Evolutionary conservation across 2,113 vertebrate species (phyloP).

Genomic region (Leucopternis melanops): DNA sequence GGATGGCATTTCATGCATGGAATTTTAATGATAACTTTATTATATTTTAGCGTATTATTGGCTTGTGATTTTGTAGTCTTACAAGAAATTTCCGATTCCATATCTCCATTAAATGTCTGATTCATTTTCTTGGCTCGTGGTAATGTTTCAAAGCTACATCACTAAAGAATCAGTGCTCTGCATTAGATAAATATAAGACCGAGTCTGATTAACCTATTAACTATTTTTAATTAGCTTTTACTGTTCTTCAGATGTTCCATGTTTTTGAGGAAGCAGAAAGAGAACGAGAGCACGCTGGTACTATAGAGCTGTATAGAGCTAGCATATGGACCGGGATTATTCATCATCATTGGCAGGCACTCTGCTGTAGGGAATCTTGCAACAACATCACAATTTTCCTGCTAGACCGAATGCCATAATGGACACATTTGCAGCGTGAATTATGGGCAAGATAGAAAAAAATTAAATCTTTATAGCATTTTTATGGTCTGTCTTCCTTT

Average conservation of each 20-base stretch:
- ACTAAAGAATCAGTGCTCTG: conserved; percentile 35
- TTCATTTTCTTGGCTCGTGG: conserved; percentile 65
- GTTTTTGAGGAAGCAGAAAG: conserved; percentile 24
- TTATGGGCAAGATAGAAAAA: conserved; percentile 42
- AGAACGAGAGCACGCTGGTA: not conserved
- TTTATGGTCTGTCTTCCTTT: conserved; percentile 59
- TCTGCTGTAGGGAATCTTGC: not conserved
- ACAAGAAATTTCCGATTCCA: conserved; percentile 70
- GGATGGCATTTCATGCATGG: not conserved
- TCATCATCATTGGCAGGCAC: conserved; percentile 40
- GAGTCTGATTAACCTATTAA: conserved; percentile 63
- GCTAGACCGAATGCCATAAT: conserved; percentile 21
- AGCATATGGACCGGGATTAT: conserved; percentile 7
- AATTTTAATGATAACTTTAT: conserved; percentile 65
- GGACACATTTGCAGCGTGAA: conserved; percentile 10
- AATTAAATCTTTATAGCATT: conserved; percentile 49
- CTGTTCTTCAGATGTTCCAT: conserved; percentile 17
- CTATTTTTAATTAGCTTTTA: conserved; percentile 67
- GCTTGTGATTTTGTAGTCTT: conserved; percentile 49
- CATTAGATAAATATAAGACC: conserved; percentile 58
- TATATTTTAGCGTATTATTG: conserved; percentile 56
- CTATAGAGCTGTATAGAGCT: conserved; percentile 2
- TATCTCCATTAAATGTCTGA: conserved; percentile 64
- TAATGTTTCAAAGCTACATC: conserved; percentile 36
- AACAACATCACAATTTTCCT: conserved; percentile 50